Evolutionary conservation across 1,140 invertebrate genomes (phyloP).

Genomic region (Tetramorium alpestre): DNA sequence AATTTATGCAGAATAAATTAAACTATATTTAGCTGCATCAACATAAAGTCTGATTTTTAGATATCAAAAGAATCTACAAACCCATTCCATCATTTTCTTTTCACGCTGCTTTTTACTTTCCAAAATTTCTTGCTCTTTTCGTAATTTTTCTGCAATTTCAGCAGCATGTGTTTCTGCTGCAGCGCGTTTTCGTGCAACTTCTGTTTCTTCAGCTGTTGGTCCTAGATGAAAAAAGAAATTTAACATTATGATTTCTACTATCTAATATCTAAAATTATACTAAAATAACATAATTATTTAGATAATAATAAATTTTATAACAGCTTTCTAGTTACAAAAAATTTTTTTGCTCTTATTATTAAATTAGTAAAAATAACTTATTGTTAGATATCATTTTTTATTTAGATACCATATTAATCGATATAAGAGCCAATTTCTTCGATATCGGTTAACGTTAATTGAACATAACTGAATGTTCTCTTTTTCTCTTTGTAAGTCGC

Average conservation of each 20-base stretch:
- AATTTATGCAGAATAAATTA: background rate
- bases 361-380: background rate
- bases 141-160: constrained; percentile 83
- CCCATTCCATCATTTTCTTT: constrained; percentile 86
- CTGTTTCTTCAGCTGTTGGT: constrained; percentile 85
- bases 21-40: background rate
- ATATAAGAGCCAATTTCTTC: background rate
- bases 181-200: constrained; percentile 80
- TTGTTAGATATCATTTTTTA: background rate
- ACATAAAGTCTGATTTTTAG: background rate
- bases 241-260: background rate
- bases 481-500: background rate
- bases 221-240: constrained; percentile 71
- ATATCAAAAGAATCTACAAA: constrained; percentile 60
- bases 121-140: constrained; percentile 79
- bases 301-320: background rate
- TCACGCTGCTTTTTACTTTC: constrained; percentile 81
- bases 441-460: constrained; percentile 9
- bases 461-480: constrained; percentile 6
- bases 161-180: constrained; percentile 81
- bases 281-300: background rate
- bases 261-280: background rate
- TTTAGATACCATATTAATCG: background rate
- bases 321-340: background rate
- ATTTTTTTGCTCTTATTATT: background rate